Evolutionary conservation across 2,797 vertebrate genomes (phyloP).

Genomic region (Myripristis jacobus): DNA sequence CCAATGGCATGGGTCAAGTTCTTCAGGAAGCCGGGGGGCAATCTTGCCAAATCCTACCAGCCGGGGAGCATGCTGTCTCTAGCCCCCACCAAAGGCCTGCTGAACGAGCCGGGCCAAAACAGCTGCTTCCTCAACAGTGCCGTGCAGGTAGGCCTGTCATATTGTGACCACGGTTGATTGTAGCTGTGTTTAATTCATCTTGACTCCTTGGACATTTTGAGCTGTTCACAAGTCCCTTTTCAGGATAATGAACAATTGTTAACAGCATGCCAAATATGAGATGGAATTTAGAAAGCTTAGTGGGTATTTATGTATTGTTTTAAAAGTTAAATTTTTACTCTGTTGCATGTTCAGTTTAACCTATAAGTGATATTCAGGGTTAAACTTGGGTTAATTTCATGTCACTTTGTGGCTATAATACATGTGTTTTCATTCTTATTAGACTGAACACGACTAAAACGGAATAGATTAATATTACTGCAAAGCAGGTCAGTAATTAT

Average conservation of each 20-base stretch:
- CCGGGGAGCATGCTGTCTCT: constrained; percentile 95
- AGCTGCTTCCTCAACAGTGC: constrained; percentile 99
- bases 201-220: background rate
- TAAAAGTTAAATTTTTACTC: background rate
- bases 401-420: background rate
- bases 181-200: background rate
- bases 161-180: background rate
- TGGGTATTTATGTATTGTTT: background rate
- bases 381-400: background rate
- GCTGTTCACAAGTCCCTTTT: background rate
- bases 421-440: background rate
- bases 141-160: constrained; percentile 89
- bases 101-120: constrained; percentile 98
- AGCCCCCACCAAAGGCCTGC: constrained; percentile 96
- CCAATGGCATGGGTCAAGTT: constrained; percentile 98
- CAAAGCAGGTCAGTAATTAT: background rate
- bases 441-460: background rate
- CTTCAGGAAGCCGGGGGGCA: constrained; percentile 91
- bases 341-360: no score
- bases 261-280: background rate
- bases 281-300: background rate
- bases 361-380: background rate
- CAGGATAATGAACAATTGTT: background rate
- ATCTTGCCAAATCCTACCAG: constrained; percentile 94
- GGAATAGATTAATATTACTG: background rate